These are phyloP conservation scores for Rhopalosiphum padi DNA, from an alignment of 1,140 invertebrate genomes.

Conservation along the genomic window DNA sequence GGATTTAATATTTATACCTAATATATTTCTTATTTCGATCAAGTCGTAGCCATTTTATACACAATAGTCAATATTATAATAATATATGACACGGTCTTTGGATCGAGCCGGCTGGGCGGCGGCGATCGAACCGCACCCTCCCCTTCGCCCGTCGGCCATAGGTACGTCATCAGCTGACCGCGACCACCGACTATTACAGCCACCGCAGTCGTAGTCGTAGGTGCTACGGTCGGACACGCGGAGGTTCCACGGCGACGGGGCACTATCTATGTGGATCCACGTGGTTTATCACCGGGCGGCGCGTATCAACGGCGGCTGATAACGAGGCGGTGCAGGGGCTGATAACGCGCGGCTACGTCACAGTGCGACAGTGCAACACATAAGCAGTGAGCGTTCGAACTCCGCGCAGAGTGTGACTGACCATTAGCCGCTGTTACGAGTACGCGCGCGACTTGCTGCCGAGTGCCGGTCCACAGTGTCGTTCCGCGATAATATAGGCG, in stretches of 20 bases:
- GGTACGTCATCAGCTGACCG: too few species aligned
- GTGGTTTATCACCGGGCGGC: background rate
- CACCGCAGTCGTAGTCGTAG: too few species aligned
- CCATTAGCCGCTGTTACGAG: too few species aligned
- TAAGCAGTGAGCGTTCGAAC: background rate
- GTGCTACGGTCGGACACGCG: background rate
- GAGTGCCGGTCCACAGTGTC: background rate
- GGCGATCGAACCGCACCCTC: too few species aligned
- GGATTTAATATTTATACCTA: too few species aligned
- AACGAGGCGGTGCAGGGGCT: background rate
- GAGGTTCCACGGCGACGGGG: background rate
- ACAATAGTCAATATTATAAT: too few species aligned
- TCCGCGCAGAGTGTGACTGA: too few species aligned
- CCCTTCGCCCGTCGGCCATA: accelerated
- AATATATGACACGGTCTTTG: too few species aligned
- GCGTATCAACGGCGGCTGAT: background rate
- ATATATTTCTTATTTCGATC: too few species aligned
- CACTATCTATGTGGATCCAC: background rate
- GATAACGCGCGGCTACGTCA: background rate
- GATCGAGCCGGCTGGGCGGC: too few species aligned
- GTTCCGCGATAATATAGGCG: background rate
- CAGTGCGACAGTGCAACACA: background rate
- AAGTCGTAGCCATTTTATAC: too few species aligned
- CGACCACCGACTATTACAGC: background rate
- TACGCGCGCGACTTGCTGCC: background rate